Conservation (phyloP, 1,140 invertebrate species). For the Drosophila lacteicornis region DNA sequence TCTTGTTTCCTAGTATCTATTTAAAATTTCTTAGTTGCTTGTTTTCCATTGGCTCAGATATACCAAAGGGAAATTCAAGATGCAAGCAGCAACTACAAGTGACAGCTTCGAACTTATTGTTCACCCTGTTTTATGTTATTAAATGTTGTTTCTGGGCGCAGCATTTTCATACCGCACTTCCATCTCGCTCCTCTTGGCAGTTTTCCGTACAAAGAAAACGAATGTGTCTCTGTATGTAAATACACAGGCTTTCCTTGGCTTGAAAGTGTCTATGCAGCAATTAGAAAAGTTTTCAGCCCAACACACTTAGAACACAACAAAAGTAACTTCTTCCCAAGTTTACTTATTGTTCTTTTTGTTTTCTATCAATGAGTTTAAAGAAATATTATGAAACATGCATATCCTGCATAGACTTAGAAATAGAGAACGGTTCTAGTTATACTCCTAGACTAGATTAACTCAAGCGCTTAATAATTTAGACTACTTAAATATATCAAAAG, state of each 20-base stretch:
- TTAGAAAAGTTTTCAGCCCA: slow-evolving; percentile 66
- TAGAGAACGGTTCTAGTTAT: no score
- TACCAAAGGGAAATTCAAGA: slow-evolving; percentile 4
- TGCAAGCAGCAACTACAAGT: background rate
- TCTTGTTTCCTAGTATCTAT: background rate
- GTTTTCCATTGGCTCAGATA: background rate
- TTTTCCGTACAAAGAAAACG: slow-evolving; percentile 20
- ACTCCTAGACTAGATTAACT: no score
- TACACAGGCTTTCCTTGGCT: slow-evolving; percentile 35
- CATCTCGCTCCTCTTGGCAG: background rate
- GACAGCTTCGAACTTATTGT: slow-evolving; percentile 24
- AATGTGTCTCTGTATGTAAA: slow-evolving; percentile 24
- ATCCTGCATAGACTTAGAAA: no score
- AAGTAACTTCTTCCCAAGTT: slow-evolving; percentile 3
- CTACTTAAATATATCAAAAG: background rate
- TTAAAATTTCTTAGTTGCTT: background rate
- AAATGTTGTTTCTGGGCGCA: slow-evolving; percentile 22
- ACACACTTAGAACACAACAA: slow-evolving; percentile 39
- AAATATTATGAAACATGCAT: no score
- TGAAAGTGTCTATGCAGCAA: slow-evolving; percentile 67
- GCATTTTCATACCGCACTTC: slow-evolving; percentile 18
- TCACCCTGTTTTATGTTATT: slow-evolving; percentile 32
- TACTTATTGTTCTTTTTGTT: background rate
- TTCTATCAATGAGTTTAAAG: background rate
- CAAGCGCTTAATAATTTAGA: no score